A percentile compares a stretch with the other conserved stretches of the same genome.
Evolutionary conservation across 2,888 invertebrate species (phyloP).

Genomic region (Elgonia sp.): DNA sequence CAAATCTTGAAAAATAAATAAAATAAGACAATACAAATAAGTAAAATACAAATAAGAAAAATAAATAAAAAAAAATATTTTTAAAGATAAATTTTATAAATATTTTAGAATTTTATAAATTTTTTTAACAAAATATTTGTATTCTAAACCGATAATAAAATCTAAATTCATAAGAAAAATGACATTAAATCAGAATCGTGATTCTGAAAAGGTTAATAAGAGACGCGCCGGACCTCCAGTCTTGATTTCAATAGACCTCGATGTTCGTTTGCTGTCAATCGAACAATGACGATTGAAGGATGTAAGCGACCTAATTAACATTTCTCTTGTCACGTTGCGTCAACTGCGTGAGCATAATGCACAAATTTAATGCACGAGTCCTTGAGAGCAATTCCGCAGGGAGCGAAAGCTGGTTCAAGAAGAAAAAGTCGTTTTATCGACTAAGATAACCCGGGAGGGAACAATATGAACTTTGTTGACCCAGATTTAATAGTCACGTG

Average conservation of each 20-base stretch:
- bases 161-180: background rate
- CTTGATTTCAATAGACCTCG: slow-evolving; percentile 63
- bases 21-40: too few species aligned
- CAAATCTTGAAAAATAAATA: too few species aligned
- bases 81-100: too few species aligned
- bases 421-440: slow-evolving; percentile 56
- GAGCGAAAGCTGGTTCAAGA: slow-evolving; percentile 6
- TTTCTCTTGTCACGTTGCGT: slow-evolving; percentile 58
- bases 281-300: slow-evolving; percentile 65
- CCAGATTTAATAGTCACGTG: slow-evolving; percentile 75
- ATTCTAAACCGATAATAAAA: background rate
- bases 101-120: too few species aligned
- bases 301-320: slow-evolving; percentile 69
- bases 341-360: slow-evolving; percentile 50
- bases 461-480: slow-evolving; percentile 77
- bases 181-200: slow-evolving; percentile 14
- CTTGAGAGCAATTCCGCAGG: slow-evolving; percentile 14
- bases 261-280: slow-evolving; percentile 62
- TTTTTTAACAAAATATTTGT: too few species aligned
- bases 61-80: too few species aligned
- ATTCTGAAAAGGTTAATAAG: slow-evolving; percentile 56
- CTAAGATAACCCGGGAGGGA: slow-evolving; percentile 32
- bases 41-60: too few species aligned
- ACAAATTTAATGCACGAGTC: slow-evolving; percentile 26
- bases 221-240: slow-evolving; percentile 35